Evolutionary conservation across 2,888 invertebrate genomes (phyloP).

Genomic region (Ganaspis brasiliensis): DNA sequence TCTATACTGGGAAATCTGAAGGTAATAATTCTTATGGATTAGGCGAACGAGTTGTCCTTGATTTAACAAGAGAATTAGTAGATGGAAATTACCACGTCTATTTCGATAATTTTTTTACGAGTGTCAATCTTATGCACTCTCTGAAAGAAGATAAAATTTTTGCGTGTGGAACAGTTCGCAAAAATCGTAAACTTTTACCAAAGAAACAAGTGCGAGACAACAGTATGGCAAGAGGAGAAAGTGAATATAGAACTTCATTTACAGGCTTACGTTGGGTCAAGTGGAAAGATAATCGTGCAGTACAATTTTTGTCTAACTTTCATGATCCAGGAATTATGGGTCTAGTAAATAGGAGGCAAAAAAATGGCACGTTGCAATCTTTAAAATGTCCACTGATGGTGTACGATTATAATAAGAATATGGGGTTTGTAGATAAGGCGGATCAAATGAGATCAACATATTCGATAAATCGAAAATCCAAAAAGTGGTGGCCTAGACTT

Average conservation of each 20-base stretch:
- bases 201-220: conserved; percentile 65
- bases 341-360: conserved; percentile 44
- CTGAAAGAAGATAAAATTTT: conserved; percentile 62
- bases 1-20: conserved; percentile 62
- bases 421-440: conserved; percentile 51
- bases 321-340: conserved; percentile 59
- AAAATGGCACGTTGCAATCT: background rate
- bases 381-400: background rate
- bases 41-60: conserved; percentile 64
- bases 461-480: conserved; percentile 47
- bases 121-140: conserved; percentile 63
- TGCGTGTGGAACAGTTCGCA: conserved; percentile 69
- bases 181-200: conserved; percentile 66
- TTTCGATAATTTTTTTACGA: conserved; percentile 70
- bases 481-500: conserved; percentile 54
- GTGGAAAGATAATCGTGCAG: conserved; percentile 66
- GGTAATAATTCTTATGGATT: conserved; percentile 51
- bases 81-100: conserved; percentile 63
- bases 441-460: conserved; percentile 49
- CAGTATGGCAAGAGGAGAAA: conserved; percentile 61
- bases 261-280: conserved; percentile 69
- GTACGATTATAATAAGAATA: conserved; percentile 43
- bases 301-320: conserved; percentile 63
- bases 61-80: conserved; percentile 61
- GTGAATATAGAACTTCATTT: conserved; percentile 61